Conservation (phyloP, 2,888 invertebrate genomes). For the Dichetophora obliterata region DNA sequence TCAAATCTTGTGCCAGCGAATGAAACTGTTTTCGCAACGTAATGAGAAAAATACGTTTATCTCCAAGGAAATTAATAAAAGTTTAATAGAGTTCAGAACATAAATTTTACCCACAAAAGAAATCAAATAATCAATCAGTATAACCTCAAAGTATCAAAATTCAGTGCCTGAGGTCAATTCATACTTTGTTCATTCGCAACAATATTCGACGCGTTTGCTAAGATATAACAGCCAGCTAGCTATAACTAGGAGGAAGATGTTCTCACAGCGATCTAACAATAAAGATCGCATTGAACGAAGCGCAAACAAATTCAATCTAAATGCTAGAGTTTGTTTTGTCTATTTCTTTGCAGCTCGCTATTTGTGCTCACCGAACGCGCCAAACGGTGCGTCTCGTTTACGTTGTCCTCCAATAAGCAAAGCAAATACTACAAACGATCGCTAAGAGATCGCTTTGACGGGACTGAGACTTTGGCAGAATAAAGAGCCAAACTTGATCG, state of each 20-base stretch:
- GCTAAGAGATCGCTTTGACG: not conserved
- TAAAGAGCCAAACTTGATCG: not conserved
- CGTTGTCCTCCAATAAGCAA: not conserved
- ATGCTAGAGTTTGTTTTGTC: slow-evolving; percentile 23
- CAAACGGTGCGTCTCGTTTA: no score
- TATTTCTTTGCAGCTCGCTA: no score
- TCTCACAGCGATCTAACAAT: slow-evolving; percentile 67
- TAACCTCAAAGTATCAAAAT: slow-evolving; percentile 40
- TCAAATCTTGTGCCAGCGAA: not conserved
- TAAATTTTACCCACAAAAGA: slow-evolving; percentile 34
- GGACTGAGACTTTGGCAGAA: not conserved
- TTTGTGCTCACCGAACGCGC: no score
- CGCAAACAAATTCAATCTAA: slow-evolving; percentile 38
- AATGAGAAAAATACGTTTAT: slow-evolving; percentile 32
- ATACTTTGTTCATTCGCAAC: not conserved
- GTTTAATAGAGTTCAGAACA: slow-evolving; percentile 63
- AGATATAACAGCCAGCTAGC: not conserved
- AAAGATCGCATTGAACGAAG: slow-evolving; percentile 60
- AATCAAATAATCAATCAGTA: slow-evolving; percentile 51
- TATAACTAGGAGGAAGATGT: slow-evolving; percentile 58
- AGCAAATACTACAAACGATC: slow-evolving; percentile 12
- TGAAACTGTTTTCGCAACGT: slow-evolving; percentile 11
- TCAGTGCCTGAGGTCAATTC: slow-evolving; percentile 33
- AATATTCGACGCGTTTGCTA: not conserved
- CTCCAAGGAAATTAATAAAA: slow-evolving; percentile 46